phyloP scores from a whole-genome alignment of 2,888 invertebrate genomes.

The Pollenia labialis region DNA sequence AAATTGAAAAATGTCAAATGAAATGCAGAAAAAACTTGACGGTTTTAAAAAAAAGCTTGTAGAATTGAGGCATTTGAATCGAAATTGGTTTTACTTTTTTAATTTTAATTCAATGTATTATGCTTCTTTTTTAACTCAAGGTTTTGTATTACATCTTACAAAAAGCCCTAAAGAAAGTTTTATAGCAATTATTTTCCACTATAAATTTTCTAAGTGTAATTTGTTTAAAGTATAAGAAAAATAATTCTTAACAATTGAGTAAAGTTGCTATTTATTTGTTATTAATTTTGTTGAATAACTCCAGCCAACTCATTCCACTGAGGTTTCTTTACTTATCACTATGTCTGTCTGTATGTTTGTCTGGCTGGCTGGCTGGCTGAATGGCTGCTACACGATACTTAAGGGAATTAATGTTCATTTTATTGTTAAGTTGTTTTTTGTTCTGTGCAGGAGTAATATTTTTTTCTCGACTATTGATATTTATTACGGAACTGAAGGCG shows the following conservation, averaged over 20 bases:
- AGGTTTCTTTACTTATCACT: not conserved
- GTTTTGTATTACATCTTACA: too few relatives aligned
- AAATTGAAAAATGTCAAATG: too few relatives aligned
- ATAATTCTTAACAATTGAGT: not conserved
- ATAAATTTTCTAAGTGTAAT: too few relatives aligned
- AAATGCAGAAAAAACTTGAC: too few relatives aligned
- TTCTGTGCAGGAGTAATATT: not conserved
- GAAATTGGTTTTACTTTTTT: too few relatives aligned
- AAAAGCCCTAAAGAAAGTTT: too few relatives aligned
- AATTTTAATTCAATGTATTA: too few relatives aligned
- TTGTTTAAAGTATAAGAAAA: not conserved
- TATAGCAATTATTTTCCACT: too few relatives aligned
- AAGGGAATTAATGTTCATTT: constrained; percentile 35
- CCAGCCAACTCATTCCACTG: not conserved
- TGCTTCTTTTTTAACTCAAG: too few relatives aligned
- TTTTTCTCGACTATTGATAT: constrained; percentile 32
- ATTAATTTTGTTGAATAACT: constrained; percentile 12
- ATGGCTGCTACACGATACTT: constrained; percentile 6
- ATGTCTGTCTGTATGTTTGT: not conserved
- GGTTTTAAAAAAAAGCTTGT: too few relatives aligned
- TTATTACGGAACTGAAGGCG: constrained; percentile 62
- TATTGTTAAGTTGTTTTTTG: not conserved
- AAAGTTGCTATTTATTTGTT: not conserved
- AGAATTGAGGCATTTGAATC: too few relatives aligned
- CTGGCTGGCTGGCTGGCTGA: constrained; percentile 1